These are phyloP conservation scores for Sphyrna mokarran DNA, from an alignment of 2,113 vertebrate species.

Conservation along the genomic window DNA sequence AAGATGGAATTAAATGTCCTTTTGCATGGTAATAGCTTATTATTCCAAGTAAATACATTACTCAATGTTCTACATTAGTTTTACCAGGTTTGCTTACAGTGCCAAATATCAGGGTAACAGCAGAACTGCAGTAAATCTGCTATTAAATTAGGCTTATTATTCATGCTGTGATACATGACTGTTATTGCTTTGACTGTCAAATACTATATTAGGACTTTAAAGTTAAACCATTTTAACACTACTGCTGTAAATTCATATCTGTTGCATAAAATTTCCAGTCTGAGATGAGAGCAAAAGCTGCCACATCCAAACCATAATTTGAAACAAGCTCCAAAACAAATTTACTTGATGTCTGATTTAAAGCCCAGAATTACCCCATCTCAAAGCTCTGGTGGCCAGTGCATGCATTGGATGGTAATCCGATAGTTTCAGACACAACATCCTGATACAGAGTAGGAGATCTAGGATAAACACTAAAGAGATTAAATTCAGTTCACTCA, in stretches of 20 bases:
- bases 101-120: not conserved
- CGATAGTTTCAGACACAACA: not conserved
- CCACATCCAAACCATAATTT: not conserved
- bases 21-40: not conserved
- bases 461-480: not conserved
- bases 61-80: not conserved
- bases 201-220: constrained; percentile 5
- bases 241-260: not conserved
- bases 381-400: not conserved
- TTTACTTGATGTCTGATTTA: not conserved
- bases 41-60: not conserved
- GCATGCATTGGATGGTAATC: not conserved
- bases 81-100: not conserved
- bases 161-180: constrained; percentile 21
- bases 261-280: not conserved
- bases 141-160: constrained; percentile 14
- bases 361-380: not conserved
- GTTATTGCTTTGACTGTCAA: constrained; percentile 25
- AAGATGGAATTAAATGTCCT: not conserved
- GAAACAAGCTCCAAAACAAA: not conserved
- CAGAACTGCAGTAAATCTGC: not conserved
- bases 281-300: not conserved
- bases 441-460: not conserved
- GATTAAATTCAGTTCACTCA: not conserved
- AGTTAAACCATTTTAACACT: constrained; percentile 24